Percentiles rank a stretch among this genome's conserved stretches.
phyloP scores from a whole-genome alignment of 64 coral and sea anemone species.

The Pocillopora damicornis region DNA sequence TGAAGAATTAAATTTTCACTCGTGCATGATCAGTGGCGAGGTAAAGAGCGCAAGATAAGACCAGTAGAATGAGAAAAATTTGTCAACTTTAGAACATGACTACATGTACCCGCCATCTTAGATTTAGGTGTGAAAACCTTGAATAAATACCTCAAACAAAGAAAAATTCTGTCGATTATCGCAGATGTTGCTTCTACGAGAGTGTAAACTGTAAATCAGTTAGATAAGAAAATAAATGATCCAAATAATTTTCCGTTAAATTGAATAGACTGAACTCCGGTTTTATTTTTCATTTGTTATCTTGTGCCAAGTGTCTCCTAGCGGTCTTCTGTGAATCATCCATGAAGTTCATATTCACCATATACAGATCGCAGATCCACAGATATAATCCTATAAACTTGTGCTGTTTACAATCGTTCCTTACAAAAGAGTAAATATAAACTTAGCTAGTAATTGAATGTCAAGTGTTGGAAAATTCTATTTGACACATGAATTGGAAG shows the following conservation, averaged over 20 bases:
- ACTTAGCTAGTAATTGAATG: conserved; percentile 31
- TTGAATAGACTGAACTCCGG: conserved; percentile 29
- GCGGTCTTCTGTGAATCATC: background rate
- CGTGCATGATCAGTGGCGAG: conserved; percentile 22
- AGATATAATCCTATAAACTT: conserved; percentile 28
- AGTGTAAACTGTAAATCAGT: conserved; percentile 39
- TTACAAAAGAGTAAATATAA: conserved; percentile 37
- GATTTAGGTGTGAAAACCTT: conserved; percentile 32
- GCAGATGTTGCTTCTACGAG: conserved; percentile 29
- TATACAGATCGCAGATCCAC: background rate
- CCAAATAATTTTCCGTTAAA: conserved; percentile 62
- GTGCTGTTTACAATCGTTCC: conserved; percentile 25
- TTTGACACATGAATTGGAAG: conserved; percentile 52
- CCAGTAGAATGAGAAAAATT: background rate
- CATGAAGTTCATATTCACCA: conserved; percentile 14
- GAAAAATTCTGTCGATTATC: conserved; percentile 2
- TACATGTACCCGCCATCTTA: conserved; percentile 32
- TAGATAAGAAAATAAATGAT: conserved; percentile 78
- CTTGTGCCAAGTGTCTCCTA: background rate
- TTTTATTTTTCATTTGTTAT: conserved; percentile 30
- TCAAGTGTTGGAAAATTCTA: conserved; percentile 21
- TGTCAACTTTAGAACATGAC: background rate
- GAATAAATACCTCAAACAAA: conserved; percentile 44
- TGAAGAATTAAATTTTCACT: conserved; percentile 43
- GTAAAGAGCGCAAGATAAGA: background rate